Evolutionary conservation across 2,797 vertebrate species (phyloP).

Genomic region (Alcedo atthis): DNA sequence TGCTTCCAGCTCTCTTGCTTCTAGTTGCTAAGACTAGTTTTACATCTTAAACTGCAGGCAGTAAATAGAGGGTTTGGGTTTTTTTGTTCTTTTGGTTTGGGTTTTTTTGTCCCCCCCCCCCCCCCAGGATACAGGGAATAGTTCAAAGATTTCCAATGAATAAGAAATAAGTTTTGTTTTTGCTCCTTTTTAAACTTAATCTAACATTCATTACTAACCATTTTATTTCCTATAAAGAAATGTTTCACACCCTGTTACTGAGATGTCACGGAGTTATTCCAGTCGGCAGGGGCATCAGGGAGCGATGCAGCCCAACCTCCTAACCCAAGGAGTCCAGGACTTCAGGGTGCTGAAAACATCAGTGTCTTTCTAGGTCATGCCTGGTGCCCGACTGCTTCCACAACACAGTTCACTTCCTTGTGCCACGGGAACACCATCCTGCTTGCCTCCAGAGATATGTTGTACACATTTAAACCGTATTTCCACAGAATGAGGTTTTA

Average conservation of each 20-base stretch:
- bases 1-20: not conserved
- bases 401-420: not conserved
- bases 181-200: not conserved
- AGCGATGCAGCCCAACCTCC: not conserved
- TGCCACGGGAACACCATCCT: not conserved
- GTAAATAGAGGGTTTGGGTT: rapidly evolving
- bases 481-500: not conserved
- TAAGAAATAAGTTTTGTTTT: not conserved
- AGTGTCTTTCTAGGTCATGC: too few relatives aligned
- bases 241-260: not conserved
- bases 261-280: not conserved
- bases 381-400: not conserved
- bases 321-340: not conserved
- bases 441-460: not conserved
- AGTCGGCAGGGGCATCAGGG: not conserved
- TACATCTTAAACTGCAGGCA: not conserved
- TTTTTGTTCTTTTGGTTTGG: not conserved
- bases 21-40: not conserved
- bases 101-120: not conserved
- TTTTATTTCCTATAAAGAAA: not conserved
- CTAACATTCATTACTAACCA: not conserved
- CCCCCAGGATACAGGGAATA: not conserved
- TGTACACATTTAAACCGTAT: not conserved
- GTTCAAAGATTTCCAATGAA: too few relatives aligned
- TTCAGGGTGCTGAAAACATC: not conserved